Evolutionary conservation across 2,888 invertebrate species (phyloP).

Genomic region (Pseudoips prasinana): DNA sequence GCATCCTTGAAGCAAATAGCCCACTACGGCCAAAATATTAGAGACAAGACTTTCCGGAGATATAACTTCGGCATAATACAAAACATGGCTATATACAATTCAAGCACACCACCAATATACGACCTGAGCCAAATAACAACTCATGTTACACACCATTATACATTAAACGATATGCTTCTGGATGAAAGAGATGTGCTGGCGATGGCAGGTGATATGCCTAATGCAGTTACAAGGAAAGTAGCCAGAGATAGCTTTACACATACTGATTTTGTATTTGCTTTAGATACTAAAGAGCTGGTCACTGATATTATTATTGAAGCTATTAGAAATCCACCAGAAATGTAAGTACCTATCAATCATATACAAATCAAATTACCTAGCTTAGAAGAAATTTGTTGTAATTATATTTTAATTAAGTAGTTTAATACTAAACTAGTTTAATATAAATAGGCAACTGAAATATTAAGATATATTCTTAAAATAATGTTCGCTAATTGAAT

Average conservation of each 20-base stretch:
- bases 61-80: slow-evolving; percentile 44
- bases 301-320: slow-evolving; percentile 49
- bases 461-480: too few species aligned
- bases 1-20: slow-evolving; percentile 58
- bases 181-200: slow-evolving; percentile 54
- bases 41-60: slow-evolving; percentile 49
- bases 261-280: slow-evolving; percentile 46
- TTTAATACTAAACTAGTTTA: too few species aligned
- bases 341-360: slow-evolving; percentile 15
- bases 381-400: too few species aligned
- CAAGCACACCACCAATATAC: slow-evolving; percentile 45
- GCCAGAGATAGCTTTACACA: slow-evolving; percentile 49
- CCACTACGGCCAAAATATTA: slow-evolving; percentile 63
- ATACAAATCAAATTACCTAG: too few species aligned
- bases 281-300: slow-evolving; percentile 54
- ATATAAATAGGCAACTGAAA: too few species aligned
- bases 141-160: slow-evolving; percentile 55
- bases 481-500: too few species aligned
- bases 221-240: slow-evolving; percentile 45
- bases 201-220: slow-evolving; percentile 55
- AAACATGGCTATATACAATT: slow-evolving; percentile 47
- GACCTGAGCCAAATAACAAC: slow-evolving; percentile 46
- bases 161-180: slow-evolving; percentile 45
- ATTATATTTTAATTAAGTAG: too few species aligned
- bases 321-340: slow-evolving; percentile 15